These are phyloP conservation scores for Eurystomus glaucurus DNA, from an alignment of 2,797 vertebrate genomes.

Conservation along the genomic window DNA sequence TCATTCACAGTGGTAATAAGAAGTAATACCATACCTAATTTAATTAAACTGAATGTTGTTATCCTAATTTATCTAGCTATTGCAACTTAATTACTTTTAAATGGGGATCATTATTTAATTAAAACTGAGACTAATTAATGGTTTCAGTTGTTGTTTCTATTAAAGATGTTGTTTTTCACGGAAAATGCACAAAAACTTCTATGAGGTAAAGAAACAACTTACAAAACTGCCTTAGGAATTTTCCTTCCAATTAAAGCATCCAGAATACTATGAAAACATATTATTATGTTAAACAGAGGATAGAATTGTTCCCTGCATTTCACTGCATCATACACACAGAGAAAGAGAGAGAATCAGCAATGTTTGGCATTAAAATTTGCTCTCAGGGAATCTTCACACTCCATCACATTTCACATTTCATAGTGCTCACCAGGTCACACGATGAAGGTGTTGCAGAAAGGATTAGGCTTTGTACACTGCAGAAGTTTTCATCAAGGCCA, in stretches of 20 bases:
- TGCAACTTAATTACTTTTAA: conserved; percentile 76
- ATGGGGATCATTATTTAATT: conserved; percentile 71
- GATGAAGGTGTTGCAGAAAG: background rate
- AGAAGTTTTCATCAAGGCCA: background rate
- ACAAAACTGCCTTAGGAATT: conserved; percentile 35
- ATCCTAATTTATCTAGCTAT: conserved; percentile 70
- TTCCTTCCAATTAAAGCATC: conserved; percentile 8
- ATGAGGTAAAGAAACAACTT: conserved; percentile 36
- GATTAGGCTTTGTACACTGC: background rate
- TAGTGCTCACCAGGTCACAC: background rate
- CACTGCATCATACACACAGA: background rate
- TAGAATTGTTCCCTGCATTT: background rate
- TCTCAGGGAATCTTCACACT: background rate
- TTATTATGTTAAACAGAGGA: background rate
- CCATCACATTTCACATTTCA: background rate
- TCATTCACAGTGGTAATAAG: conserved; percentile 58
- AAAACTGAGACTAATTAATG: conserved; percentile 76
- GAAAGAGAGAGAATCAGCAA: background rate
- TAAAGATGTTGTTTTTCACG: conserved; percentile 50
- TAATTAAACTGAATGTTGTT: conserved; percentile 72
- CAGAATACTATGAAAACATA: background rate
- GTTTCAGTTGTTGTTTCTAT: conserved; percentile 70
- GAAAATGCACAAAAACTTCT: conserved; percentile 39
- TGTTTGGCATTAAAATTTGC: background rate
- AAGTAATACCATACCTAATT: conserved; percentile 71